Conservation (phyloP, 2,888 invertebrate species). For the Ligdia adustata region DNA sequence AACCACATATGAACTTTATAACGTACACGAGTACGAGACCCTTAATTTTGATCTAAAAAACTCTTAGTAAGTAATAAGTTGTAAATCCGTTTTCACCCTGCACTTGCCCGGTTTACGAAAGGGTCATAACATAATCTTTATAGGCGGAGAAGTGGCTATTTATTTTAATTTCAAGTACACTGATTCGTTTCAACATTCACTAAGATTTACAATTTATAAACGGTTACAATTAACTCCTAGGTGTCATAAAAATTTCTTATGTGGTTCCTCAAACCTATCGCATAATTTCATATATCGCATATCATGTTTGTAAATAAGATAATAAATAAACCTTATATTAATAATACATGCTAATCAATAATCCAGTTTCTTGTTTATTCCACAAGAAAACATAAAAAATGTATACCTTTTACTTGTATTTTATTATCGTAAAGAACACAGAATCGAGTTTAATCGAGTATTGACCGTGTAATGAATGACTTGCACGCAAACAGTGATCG, state of each 20-base stretch:
- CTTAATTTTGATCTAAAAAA: too few species aligned
- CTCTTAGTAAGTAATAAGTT: too few species aligned
- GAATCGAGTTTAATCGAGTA: slow-evolving; percentile 31
- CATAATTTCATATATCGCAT: too few species aligned
- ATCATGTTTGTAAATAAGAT: too few species aligned
- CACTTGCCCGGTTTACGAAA: slow-evolving; percentile 29
- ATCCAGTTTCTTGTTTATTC: background rate
- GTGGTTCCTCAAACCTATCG: too few species aligned
- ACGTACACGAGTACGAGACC: too few species aligned
- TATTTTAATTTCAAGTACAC: background rate
- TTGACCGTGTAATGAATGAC: slow-evolving; percentile 43
- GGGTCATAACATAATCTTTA: slow-evolving; percentile 12
- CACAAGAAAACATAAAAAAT: background rate
- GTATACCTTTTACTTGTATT: background rate
- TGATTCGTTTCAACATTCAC: too few species aligned
- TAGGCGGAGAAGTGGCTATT: slow-evolving; percentile 9
- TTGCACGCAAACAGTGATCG: slow-evolving; percentile 46
- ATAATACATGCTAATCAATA: slow-evolving; percentile 1
- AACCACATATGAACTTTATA: too few species aligned
- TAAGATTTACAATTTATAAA: too few species aligned
- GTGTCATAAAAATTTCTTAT: too few species aligned
- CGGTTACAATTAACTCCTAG: too few species aligned
- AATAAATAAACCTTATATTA: too few species aligned
- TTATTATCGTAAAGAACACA: slow-evolving; percentile 20
- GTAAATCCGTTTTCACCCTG: slow-evolving; percentile 41